Conservation (phyloP, 2,797 vertebrate genomes). For the Pogonophryne albipinna region DNA sequence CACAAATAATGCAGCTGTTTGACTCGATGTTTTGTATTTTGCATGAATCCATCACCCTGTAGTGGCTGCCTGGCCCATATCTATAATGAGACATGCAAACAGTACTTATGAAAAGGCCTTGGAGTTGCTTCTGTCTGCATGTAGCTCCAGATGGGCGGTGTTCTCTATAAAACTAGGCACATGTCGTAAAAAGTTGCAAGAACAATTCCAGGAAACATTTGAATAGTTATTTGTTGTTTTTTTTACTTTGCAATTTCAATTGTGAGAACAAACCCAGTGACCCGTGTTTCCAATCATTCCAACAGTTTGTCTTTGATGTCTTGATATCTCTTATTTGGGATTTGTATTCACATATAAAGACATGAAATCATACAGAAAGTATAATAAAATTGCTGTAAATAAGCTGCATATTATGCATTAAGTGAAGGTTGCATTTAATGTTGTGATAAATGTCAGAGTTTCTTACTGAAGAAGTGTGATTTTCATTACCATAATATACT, state of each 20-base stretch:
- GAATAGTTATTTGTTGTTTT: neutral
- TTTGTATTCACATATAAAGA: neutral
- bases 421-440: neutral
- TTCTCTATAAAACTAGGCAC: neutral
- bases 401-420: neutral
- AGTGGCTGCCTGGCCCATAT: neutral
- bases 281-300: neutral
- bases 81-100: conserved; percentile 14
- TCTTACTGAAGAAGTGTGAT: conserved; percentile 22
- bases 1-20: neutral
- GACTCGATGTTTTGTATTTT: neutral
- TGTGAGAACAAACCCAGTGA: neutral
- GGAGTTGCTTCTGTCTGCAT: conserved; percentile 8
- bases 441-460: conserved; percentile 1
- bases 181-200: neutral
- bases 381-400: neutral
- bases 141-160: neutral
- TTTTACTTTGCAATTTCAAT: neutral
- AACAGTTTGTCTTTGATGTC: neutral
- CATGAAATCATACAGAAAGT: neutral
- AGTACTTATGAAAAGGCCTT: neutral
- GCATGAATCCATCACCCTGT: neutral
- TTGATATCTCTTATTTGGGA: neutral
- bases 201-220: conserved; percentile 50
- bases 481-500: conserved; percentile 1